Conservation (phyloP, 2,113 vertebrate genomes). For the Struthidea cinerea region DNA sequence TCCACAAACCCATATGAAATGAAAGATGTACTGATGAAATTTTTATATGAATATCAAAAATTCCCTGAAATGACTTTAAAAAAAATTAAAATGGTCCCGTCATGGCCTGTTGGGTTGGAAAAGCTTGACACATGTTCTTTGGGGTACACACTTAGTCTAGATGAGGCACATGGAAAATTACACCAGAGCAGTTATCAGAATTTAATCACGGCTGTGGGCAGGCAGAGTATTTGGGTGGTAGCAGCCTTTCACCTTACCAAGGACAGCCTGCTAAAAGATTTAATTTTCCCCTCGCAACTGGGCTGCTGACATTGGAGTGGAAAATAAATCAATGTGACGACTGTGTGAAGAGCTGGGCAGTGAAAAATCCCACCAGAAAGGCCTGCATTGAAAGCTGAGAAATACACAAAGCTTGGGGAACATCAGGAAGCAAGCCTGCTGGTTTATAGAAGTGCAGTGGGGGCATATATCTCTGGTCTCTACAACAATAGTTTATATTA, state of each 20-base stretch:
- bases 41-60: not conserved
- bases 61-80: not conserved
- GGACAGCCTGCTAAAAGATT: slow-evolving; percentile 15
- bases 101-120: not conserved
- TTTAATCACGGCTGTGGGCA: not conserved
- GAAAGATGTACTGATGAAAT: not conserved
- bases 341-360: slow-evolving; percentile 6
- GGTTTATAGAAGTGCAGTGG: slow-evolving; percentile 4
- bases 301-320: not conserved
- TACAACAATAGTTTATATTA: slow-evolving; percentile 30
- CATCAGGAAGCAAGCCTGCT: slow-evolving; percentile 16
- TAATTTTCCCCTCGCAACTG: not conserved
- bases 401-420: slow-evolving; percentile 4
- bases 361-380: slow-evolving; percentile 30
- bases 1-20: not conserved
- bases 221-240: not conserved
- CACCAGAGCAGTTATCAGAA: not conserved
- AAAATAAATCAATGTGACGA: slow-evolving; percentile 25
- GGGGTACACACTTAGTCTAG: not conserved
- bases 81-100: not conserved
- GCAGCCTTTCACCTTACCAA: not conserved
- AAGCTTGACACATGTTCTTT: not conserved
- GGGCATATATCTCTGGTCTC: not conserved
- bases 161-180: not conserved
- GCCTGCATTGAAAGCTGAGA: slow-evolving; percentile 14